A percentile compares a stretch with the other conserved stretches of the same genome.
Conservation (phyloP, 2,113 vertebrate genomes). For the Oenanthe melanoleuca region DNA sequence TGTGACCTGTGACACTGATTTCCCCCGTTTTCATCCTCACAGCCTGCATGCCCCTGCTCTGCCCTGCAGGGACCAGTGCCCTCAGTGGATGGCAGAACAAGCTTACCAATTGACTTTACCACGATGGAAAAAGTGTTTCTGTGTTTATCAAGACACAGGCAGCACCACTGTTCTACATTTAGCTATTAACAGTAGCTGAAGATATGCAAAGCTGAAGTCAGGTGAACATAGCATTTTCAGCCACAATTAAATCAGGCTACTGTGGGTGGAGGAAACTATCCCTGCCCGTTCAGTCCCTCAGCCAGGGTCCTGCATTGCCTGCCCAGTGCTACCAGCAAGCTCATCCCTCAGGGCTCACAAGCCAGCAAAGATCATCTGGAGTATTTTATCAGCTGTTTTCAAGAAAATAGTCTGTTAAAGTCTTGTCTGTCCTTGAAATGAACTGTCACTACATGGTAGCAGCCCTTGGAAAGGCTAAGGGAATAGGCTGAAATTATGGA, state of each 20-base stretch:
- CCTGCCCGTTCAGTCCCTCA: rapidly evolving
- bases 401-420: neutral
- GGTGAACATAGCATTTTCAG: neutral
- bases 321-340: neutral
- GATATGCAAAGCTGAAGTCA: neutral
- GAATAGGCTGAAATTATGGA: neutral
- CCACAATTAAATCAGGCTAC: neutral
- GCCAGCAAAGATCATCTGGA: neutral
- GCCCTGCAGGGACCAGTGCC: neutral
- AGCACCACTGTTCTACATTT: neutral
- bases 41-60: neutral
- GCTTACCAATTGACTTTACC: neutral
- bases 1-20: neutral
- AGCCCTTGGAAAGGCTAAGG: neutral
- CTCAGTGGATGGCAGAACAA: neutral
- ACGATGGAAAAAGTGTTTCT: neutral
- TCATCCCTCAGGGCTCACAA: neutral
- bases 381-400: neutral
- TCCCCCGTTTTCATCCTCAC: neutral
- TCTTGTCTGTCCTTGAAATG: neutral
- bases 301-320: neutral
- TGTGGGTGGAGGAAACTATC: neutral
- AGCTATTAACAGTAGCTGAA: neutral
- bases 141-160: neutral
- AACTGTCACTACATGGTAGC: neutral